phyloP scores from a whole-genome alignment of 2,113 vertebrate species.

The Psophia crepitans region DNA sequence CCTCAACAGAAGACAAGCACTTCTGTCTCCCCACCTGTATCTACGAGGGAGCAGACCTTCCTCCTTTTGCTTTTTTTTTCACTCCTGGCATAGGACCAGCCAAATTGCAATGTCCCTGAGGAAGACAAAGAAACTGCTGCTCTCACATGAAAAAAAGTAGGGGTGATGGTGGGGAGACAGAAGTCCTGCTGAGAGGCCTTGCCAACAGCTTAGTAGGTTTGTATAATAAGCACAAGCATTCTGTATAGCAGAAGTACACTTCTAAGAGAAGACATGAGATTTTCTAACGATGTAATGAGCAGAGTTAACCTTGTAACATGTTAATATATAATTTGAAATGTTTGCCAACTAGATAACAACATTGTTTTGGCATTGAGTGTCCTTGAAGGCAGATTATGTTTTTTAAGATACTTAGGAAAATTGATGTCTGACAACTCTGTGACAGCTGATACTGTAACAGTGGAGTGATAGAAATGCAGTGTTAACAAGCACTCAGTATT shows the following conservation, averaged over 20 bases:
- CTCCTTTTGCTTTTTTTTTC: background rate
- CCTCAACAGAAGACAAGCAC: background rate
- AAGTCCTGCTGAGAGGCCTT: background rate
- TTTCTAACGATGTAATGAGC: background rate
- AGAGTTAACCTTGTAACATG: background rate
- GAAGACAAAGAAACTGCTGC: background rate
- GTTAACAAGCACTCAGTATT: background rate
- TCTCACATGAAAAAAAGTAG: background rate
- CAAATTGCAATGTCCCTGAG: background rate
- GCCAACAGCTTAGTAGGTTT: background rate
- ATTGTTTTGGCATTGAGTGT: background rate
- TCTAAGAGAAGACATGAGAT: background rate
- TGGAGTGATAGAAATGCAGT: background rate
- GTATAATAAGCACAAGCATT: background rate
- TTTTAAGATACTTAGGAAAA: constrained; percentile 2
- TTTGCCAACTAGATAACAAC: background rate
- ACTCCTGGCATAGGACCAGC: background rate
- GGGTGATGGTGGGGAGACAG: background rate
- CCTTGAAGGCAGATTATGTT: background rate
- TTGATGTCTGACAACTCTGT: background rate
- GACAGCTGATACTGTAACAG: background rate
- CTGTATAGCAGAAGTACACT: background rate
- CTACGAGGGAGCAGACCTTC: background rate
- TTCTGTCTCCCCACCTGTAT: background rate
- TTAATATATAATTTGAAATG: background rate